phyloP scores from a whole-genome alignment of 2,797 vertebrate genomes.

The Lerista edwardsae region DNA sequence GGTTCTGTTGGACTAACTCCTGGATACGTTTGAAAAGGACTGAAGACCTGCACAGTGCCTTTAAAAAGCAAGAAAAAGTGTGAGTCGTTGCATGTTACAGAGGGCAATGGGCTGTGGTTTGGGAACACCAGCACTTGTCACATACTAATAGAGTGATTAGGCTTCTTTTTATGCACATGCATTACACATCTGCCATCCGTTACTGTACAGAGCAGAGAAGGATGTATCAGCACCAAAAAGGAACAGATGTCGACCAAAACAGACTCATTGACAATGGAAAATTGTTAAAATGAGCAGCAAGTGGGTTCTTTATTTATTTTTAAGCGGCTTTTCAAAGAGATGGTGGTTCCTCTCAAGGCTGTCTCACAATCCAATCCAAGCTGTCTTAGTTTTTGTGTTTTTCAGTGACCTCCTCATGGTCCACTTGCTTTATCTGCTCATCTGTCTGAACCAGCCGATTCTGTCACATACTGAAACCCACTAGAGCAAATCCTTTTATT shows the following conservation, averaged over 20 bases:
- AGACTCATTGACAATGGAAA: slow-evolving; percentile 1
- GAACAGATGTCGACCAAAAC: slow-evolving; percentile 20
- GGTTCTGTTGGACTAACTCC: too few relatives aligned
- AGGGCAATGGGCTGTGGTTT: background rate
- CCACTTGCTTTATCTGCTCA: slow-evolving; percentile 29
- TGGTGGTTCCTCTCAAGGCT: slow-evolving; percentile 11
- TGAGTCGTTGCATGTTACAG: background rate
- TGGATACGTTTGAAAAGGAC: too few relatives aligned
- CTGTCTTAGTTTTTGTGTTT: slow-evolving; percentile 29
- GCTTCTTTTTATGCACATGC: slow-evolving; percentile 40
- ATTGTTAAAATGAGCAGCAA: background rate
- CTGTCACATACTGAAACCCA: slow-evolving; percentile 6
- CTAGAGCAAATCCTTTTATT: slow-evolving; percentile 44
- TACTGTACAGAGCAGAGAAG: slow-evolving; percentile 14
- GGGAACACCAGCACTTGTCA: slow-evolving; percentile 15
- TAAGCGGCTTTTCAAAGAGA: slow-evolving; percentile 13
- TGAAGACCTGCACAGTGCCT: background rate
- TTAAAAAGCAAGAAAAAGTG: background rate
- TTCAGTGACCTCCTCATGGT: background rate
- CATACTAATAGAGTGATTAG: background rate
- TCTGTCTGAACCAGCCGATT: slow-evolving; percentile 26
- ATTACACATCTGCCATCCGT: slow-evolving; percentile 46
- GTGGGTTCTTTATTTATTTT: background rate
- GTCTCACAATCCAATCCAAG: slow-evolving; percentile 34
- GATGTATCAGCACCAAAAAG: background rate